These are phyloP conservation scores for Leptobrachium leishanense DNA, from an alignment of 2,113 vertebrate species.

Conservation along the genomic window DNA sequence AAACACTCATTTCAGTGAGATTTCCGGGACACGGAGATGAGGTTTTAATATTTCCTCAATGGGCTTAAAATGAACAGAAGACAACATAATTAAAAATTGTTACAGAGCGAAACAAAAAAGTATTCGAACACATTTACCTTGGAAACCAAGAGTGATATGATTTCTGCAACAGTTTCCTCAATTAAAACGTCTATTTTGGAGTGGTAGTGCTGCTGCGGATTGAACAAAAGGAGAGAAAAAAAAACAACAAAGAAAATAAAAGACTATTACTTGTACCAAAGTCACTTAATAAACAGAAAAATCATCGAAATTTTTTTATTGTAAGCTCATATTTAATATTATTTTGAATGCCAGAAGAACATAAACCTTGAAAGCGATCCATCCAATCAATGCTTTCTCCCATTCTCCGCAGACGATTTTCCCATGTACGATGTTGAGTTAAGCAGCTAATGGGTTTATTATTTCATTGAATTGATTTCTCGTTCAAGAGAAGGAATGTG, in stretches of 20 bases:
- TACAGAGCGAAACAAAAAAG: not conserved
- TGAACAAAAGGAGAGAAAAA: constrained; percentile 57
- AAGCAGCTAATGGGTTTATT: constrained; percentile 97
- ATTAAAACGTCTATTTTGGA: constrained; percentile 96
- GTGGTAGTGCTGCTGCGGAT: constrained; percentile 92
- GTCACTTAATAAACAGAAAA: constrained; percentile 61
- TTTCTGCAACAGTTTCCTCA: constrained; percentile 90
- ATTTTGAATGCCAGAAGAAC: constrained; percentile 68
- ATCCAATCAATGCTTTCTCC: constrained; percentile 70
- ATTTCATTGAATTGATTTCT: constrained; percentile 86
- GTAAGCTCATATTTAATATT: constrained; percentile 53
- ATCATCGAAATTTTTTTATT: constrained; percentile 62
- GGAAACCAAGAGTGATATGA: constrained; percentile 86
- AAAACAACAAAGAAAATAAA: constrained; percentile 54
- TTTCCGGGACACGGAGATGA: too few relatives aligned
- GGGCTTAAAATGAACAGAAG: not conserved
- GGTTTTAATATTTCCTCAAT: not conserved
- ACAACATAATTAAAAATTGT: not conserved
- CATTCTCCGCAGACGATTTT: constrained; percentile 75
- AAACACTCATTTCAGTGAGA: too few relatives aligned
- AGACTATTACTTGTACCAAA: constrained; percentile 58
- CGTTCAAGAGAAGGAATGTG: constrained; percentile 90
- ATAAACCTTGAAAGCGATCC: constrained; percentile 76
- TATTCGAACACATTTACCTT: constrained; percentile 77
- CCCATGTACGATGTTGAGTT: constrained; percentile 83